Evolutionary conservation across 2,888 invertebrate species (phyloP), one percentile per base, ranked within the genome.

Genomic region (Nudaria mundana): DNA sequence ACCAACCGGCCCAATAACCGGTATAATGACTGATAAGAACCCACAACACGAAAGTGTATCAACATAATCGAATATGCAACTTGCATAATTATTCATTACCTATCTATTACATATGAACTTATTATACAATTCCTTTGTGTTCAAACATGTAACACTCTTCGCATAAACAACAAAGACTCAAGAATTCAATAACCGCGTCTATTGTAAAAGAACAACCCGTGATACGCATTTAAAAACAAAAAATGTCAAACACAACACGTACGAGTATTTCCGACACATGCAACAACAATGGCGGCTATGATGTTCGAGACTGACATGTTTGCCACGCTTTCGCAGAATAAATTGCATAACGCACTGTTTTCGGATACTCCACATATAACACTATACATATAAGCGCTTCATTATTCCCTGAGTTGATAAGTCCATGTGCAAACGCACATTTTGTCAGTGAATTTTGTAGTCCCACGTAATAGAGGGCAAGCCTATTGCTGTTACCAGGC

Each of bases 251-350:
- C 30, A 48, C 20, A 43, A 18, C 55, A 54, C 51, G 55, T 54
- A 18, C 55, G 51, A 48, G 55, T 54, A 58, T 51, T 58, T 56
- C 55, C 55, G 44, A 48, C 33, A 48, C 33, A 20, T 33, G 40
- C 34, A 40, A 41, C 44, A 44, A 48, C 44, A 47, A 41, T 41
- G 10, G 23, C 25, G 29, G 50, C 40, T 51, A 44, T 54, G 41
- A 42, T 45, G 34, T 15, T 43, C 38, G 37, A 52, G 51, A 56
- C 49, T 47, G 54, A 47, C 47, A 39, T 24, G 12, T 55, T 49
- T 35, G 60, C 48, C 39, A 54, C 61, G 52, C 61, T 63, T 62
- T 62, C 61, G 47, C 63, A 59, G 34, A 33, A 15, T 18, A 13
- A 24, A 10, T 62, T 62, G 50, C 37, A 44, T 47, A 61, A 59